Percentiles rank a stretch among this genome's conserved stretches.
Conservation (phyloP, 2,113 vertebrate genomes). For the Xenopus tropicalis region UCB_Xtro_10.0 CM004451.2:64634501-64635000, state of each 20-base stretch:
- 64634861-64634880: constrained; percentile 46
- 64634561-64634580: constrained; percentile 39
- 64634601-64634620: constrained; percentile 39
- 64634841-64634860: constrained; percentile 42
- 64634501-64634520: not conserved
- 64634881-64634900: constrained; percentile 44
- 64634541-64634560: constrained; percentile 20
- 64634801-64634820: constrained; percentile 27
- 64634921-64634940: constrained; percentile 25
- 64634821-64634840: constrained; percentile 36
- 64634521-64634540: not conserved
- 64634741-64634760: constrained; percentile 47
- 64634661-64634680: not conserved
- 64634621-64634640: constrained; percentile 45
- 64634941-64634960: constrained; percentile 34
- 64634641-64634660: constrained; percentile 24
- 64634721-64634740: constrained; percentile 42
- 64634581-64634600: constrained; percentile 42
- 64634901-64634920: constrained; percentile 42
- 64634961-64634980: constrained; percentile 20
- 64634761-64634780: constrained; percentile 28
- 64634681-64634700: constrained; percentile 45
- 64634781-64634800: constrained; percentile 23
- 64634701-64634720: constrained; percentile 49
- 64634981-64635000: constrained; percentile 36